Percentiles rank a stretch among this genome's conserved stretches.
These are phyloP conservation scores for Homalodisca vitripennis DNA, from an alignment of 1,140 invertebrate species.

Conservation along the genomic window DNA sequence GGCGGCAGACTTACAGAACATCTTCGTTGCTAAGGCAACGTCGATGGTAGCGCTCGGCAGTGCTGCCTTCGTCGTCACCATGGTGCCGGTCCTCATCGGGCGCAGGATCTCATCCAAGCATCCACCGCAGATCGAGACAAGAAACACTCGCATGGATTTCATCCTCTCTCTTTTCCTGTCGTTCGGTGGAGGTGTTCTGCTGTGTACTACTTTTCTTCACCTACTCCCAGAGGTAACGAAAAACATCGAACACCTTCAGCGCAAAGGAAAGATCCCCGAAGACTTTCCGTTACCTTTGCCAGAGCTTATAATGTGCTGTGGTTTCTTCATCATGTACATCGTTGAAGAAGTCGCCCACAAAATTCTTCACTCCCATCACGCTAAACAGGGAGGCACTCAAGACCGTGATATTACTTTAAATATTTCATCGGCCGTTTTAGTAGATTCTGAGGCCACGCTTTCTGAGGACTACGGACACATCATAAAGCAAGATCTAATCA, in stretches of 20 bases:
- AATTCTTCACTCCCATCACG: conserved; percentile 18
- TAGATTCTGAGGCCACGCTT: neutral
- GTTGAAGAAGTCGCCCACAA: conserved; percentile 55
- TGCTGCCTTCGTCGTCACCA: conserved; percentile 7
- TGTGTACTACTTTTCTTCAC: conserved; percentile 88
- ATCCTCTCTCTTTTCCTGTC: conserved; percentile 57
- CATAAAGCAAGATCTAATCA: conserved; percentile 6
- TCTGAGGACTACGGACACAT: neutral
- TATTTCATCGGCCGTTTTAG: neutral
- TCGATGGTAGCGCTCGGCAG: conserved; percentile 1
- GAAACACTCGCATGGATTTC: neutral
- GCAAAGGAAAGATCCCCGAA: neutral
- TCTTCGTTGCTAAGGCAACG: conserved; percentile 6
- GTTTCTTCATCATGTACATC: conserved; percentile 59
- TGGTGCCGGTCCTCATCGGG: neutral
- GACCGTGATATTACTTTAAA: neutral
- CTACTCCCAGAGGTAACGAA: conserved; percentile 85
- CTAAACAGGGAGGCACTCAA: conserved; percentile 20
- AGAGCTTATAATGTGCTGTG: conserved; percentile 55
- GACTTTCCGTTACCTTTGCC: conserved; percentile 48
- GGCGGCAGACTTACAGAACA: neutral
- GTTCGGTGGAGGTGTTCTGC: conserved; percentile 87
- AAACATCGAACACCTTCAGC: conserved; percentile 34
- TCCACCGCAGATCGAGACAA: neutral
- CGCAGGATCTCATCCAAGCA: neutral